These are phyloP conservation scores for Poeciliopsis retropinna DNA, from an alignment of 2,113 vertebrate genomes.

Conservation along the genomic window DNA sequence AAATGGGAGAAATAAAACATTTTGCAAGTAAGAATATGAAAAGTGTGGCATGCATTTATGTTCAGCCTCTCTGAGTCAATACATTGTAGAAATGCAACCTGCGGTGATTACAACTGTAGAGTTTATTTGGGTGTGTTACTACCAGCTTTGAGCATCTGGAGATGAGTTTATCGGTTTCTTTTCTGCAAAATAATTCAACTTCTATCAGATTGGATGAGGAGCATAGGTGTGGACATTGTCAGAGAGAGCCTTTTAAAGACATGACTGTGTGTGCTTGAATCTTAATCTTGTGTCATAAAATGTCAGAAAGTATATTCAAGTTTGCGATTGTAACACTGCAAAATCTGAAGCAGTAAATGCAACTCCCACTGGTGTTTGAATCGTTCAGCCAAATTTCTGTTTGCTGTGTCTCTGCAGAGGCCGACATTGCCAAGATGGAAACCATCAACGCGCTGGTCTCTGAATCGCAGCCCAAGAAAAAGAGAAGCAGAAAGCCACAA, in stretches of 20 bases:
- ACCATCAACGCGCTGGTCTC: slow-evolving; percentile 59
- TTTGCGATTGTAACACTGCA: no score
- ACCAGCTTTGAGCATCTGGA: no score
- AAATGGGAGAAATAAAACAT: neutral
- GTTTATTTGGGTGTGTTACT: no score
- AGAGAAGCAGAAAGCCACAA: slow-evolving; percentile 53
- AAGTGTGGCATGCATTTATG: neutral
- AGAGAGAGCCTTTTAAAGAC: no score
- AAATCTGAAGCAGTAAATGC: neutral
- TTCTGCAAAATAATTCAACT: no score
- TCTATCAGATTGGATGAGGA: neutral
- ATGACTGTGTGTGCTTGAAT: no score
- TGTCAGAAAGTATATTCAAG: no score
- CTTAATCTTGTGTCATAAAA: no score
- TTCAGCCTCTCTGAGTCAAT: neutral
- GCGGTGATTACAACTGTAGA: no score
- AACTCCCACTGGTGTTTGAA: slow-evolving; percentile 3
- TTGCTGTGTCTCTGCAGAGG: slow-evolving; percentile 58
- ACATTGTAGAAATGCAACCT: no score
- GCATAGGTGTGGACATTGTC: no score
- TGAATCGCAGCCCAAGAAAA: slow-evolving; percentile 7
- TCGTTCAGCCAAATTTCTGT: slow-evolving; percentile 8
- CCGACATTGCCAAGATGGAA: slow-evolving; percentile 71
- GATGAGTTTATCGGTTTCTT: no score
- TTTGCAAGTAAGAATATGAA: neutral